Conservation (phyloP, 64 coral and sea anemone genomes). For the Actinia tenebrosa region DNA sequence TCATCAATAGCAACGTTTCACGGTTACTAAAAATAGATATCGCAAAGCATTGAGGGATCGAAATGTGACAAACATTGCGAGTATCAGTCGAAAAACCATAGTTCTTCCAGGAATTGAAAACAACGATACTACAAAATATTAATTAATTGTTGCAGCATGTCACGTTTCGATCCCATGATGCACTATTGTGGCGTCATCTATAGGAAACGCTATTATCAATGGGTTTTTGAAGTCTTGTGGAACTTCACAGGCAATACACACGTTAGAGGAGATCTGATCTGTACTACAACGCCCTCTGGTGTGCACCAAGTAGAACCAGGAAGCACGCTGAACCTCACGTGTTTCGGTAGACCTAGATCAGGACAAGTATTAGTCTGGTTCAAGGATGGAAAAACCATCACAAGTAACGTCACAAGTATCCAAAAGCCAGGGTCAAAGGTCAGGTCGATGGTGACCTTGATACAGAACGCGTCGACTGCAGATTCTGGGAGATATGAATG, state of each 20-base stretch:
- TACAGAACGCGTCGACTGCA: background rate
- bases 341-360: background rate
- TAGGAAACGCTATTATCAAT: too few species aligned
- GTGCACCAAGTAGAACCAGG: background rate
- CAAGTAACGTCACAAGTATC: background rate
- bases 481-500: background rate
- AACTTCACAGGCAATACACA: background rate
- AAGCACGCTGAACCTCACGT: background rate
- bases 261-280: background rate
- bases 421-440: background rate
- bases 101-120: too few species aligned
- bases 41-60: too few species aligned
- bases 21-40: too few species aligned
- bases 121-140: too few species aligned
- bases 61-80: too few species aligned
- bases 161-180: too few species aligned
- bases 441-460: background rate
- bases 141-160: too few species aligned
- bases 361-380: background rate
- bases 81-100: too few species aligned
- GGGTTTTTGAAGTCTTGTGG: too few species aligned
- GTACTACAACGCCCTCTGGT: background rate
- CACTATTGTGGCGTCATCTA: too few species aligned
- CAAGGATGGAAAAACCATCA: background rate
- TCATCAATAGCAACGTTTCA: too few species aligned